Base-by-base conservation (phyloP, 2,113 vertebrate species). In the Spilogale gracilis region DNA sequence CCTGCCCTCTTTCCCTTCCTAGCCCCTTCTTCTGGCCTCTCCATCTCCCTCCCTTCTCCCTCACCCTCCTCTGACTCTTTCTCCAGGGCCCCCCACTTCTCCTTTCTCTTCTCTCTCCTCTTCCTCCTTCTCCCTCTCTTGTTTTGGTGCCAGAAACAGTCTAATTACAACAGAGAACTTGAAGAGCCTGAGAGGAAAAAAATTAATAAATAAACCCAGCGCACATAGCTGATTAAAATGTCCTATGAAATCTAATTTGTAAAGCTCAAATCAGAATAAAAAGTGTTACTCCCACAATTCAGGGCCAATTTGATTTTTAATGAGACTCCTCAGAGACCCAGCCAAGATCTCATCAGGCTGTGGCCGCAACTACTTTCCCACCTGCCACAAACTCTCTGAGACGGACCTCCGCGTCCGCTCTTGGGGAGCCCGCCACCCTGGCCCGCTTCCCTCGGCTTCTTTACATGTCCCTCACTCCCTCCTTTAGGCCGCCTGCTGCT, bases 221-320 rank as follows among this genome's bases (percentile, higher is more conserved):
- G 79, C 9, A 71, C 38, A 32, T 2, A 95, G 82, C 65, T 98
- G 97, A 95, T 97, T 95, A 94, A 83, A 97, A 63, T 92, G 96
- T 86, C 96, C 80, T 98, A 86, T 85, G 86, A 98, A 98, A 98
- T 88, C 92, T 97, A 88, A 97, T 98, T 96, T 96, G 90, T 83
- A 91, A 97, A 96, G 94, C 92, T 98, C 86, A 90, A 79, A 93
- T 97, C 67, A 88, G 89, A 81, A 91, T 48, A 90, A 91, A 88
- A 91, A 97, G 60, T 85, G 79, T 97, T 97, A 93, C 92, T 97
- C 89, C 63, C 98, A 96, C 21, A 87, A 32, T 90, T 61, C 20
- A 85, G 96, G 91, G 95, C 87, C 97, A 89, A 76, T 18, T 0
- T 73, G 95, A 69, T 91, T 98, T 97, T 97, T 97, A 97, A 74